Conservation (phyloP, 1,140 invertebrate species). For the Drosophila teissieri region DNA sequence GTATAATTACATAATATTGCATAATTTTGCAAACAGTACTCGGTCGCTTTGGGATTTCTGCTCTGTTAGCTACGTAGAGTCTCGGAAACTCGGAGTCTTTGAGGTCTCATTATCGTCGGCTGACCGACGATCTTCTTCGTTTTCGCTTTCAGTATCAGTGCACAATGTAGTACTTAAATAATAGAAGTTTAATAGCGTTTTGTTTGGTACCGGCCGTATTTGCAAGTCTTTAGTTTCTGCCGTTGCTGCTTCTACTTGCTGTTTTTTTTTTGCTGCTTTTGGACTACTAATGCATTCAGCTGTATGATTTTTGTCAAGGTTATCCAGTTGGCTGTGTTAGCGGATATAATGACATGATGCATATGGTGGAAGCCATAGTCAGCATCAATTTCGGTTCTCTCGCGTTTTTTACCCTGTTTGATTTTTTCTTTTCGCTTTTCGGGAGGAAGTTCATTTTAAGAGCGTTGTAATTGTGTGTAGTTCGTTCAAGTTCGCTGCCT, state of each 20-base stretch:
- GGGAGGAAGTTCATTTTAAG: constrained; percentile 71
- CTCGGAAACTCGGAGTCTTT: constrained; percentile 20
- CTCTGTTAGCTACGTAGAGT: constrained; percentile 72
- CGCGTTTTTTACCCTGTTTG: constrained; percentile 1
- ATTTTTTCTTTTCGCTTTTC: constrained; percentile 13
- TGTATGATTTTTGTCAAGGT: constrained; percentile 84
- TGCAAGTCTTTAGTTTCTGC: constrained; percentile 66
- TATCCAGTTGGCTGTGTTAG: constrained; percentile 73
- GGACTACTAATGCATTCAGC: constrained; percentile 84
- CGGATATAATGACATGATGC: constrained; percentile 82
- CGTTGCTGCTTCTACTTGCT: constrained; percentile 16
- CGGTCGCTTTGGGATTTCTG: constrained; percentile 77
- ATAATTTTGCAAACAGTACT: constrained; percentile 78
- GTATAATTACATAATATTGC: constrained; percentile 83
- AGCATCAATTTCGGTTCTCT: constrained; percentile 46
- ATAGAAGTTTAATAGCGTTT: constrained; percentile 84
- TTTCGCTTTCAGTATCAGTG: constrained; percentile 74
- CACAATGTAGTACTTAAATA: constrained; percentile 83
- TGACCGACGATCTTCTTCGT: constrained; percentile 57
- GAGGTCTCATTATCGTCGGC: constrained; percentile 56
- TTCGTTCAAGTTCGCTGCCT: constrained; percentile 80
- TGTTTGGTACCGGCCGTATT: constrained; percentile 62
- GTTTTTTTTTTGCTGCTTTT: constrained; percentile 41
- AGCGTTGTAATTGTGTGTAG: constrained; percentile 69
- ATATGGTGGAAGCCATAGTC: constrained; percentile 48